Conservation (phyloP, 2,888 invertebrate species). For the Allygus modestus region DNA sequence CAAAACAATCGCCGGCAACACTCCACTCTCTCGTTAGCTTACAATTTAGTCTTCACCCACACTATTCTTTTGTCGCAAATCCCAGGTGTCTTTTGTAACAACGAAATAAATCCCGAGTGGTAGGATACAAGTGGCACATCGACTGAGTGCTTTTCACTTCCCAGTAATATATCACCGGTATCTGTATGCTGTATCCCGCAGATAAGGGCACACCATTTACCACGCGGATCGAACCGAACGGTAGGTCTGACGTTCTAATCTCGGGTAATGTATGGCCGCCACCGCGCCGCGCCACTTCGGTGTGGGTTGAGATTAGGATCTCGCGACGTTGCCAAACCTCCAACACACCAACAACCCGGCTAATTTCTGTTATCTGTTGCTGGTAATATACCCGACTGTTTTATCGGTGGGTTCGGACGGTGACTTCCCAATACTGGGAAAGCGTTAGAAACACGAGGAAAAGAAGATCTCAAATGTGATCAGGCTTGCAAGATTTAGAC, state of each 20-base stretch:
- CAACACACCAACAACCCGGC: not conserved
- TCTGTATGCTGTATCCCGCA: slow-evolving; percentile 45
- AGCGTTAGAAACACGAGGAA: no score
- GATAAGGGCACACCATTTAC: slow-evolving; percentile 40
- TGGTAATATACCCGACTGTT: no score
- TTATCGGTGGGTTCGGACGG: no score
- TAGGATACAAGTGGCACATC: slow-evolving; percentile 30
- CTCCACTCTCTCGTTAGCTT: no score
- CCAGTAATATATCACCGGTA: slow-evolving; percentile 48
- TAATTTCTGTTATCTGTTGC: slow-evolving; percentile 6
- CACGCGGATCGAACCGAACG: slow-evolving; percentile 46
- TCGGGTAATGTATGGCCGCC: slow-evolving; percentile 38
- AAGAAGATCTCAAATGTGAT: no score
- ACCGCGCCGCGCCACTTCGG: slow-evolving; percentile 16
- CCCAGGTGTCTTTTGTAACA: slow-evolving; percentile 33
- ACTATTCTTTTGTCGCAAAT: not conserved
- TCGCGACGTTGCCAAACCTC: slow-evolving; percentile 49
- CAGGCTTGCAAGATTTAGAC: no score
- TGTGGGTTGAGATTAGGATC: slow-evolving; percentile 46
- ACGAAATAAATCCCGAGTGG: slow-evolving; percentile 14
- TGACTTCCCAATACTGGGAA: no score
- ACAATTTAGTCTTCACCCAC: slow-evolving; percentile 11
- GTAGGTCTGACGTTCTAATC: slow-evolving; percentile 51
- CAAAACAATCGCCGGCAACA: no score
- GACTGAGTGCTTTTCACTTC: slow-evolving; percentile 39